A percentile compares a stretch with the other conserved stretches of the same genome.
Conservation (phyloP, 2,888 invertebrate genomes). For the Trachelus stipa region DNA sequence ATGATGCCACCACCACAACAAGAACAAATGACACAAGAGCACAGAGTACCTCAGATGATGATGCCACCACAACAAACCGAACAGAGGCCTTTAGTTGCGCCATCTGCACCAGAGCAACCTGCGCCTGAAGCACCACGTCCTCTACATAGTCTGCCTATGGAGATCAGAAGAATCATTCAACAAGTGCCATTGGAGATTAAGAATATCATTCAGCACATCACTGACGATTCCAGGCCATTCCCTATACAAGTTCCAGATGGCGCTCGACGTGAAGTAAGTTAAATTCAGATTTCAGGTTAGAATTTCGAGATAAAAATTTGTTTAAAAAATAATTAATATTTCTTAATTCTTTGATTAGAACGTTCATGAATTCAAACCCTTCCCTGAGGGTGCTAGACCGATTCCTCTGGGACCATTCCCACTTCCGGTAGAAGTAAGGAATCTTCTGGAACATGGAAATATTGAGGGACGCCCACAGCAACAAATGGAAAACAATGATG, state of each 20-base stretch:
- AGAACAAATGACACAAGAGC: conserved; percentile 44
- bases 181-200: conserved; percentile 59
- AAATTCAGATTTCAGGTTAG: not conserved
- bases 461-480: conserved; percentile 53
- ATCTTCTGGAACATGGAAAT: conserved; percentile 57
- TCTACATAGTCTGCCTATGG: conserved; percentile 62
- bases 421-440: conserved; percentile 56
- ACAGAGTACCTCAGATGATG: conserved; percentile 48
- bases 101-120: conserved; percentile 35
- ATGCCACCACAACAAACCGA: conserved; percentile 46
- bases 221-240: conserved; percentile 48
- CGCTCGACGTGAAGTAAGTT: conserved; percentile 53
- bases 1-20: conserved; percentile 37
- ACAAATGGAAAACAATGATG: conserved; percentile 44
- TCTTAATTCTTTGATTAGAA: conserved; percentile 27
- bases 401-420: conserved; percentile 53
- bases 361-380: conserved; percentile 57
- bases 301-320: not conserved
- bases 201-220: conserved; percentile 59
- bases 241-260: conserved; percentile 51
- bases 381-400: conserved; percentile 54
- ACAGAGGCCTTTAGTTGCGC: conserved; percentile 39
- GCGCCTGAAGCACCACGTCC: conserved; percentile 53
- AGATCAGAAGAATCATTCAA: conserved; percentile 56
- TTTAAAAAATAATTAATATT: not conserved